Evolutionary conservation across 2,797 vertebrate species (phyloP), one percentile per base, ranked within the genome.

Genomic region (Molossus alvarezi): DNA sequence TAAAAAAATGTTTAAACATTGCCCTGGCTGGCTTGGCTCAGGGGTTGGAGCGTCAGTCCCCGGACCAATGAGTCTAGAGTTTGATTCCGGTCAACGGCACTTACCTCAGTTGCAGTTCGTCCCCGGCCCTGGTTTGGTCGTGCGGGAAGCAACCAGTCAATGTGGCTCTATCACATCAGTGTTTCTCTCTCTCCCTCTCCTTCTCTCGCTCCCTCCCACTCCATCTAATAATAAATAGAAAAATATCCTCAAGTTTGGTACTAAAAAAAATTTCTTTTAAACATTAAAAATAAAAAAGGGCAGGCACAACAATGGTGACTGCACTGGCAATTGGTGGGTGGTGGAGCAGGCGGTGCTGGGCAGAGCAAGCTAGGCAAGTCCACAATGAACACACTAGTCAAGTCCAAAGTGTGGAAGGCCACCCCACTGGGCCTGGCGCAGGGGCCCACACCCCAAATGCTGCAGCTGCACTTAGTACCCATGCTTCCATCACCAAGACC

Each of bases 311-410:
- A 77, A 77, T 77, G 12, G 53, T 29, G 33, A 77, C 51, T 53
- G 18, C 17, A 17, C 12, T 21, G 29, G 29, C 51, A 55, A 18
- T n/a, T 4, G 11, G 75, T 3, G 3, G 11, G 51, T 3, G 3
- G 18, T 55, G 6, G 75, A 33, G 51, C 3, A 1, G 75, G 29
- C 3, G 1, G 75, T 33, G 75, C 75, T 77, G 99, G 99, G 98
- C 99, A 99, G 98, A 99, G 99, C 0, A 99, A 99, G 88, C 97
- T 99, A 96, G 99, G 99, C 20, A 99, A 99, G 95, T 99, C 99
- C 0, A 99, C 99, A 0, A 98, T 99, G 97, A 99, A 99, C 98
- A 99, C 99, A 0, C 98, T 99, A 69, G 99, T 99, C 98, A 99
- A 99, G 98, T 99, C 99, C 94, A 99, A 99, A 98, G 99, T 99